Evolutionary conservation across 1,140 invertebrate genomes (phyloP), one percentile per base, ranked within the genome.

Genomic region (Himalopsyche phryganea): DNA sequence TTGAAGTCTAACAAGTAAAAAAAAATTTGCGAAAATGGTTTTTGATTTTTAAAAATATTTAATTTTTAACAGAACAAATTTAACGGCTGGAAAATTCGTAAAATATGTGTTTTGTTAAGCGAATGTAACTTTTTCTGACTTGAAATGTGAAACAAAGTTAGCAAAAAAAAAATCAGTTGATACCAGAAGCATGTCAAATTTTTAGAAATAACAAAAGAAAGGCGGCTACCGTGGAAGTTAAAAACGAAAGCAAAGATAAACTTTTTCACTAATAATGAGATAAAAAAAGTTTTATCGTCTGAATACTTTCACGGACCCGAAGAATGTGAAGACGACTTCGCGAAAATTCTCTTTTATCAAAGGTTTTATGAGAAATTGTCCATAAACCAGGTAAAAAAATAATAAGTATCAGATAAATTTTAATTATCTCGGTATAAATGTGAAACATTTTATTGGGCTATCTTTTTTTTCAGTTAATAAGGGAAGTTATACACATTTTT

Each of bases 311-410:
- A 40, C 38, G 15, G 23, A 9, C n/a, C n/a, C 38, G 15, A 40
- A 40, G 38, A 40, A 13, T 40, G n/a, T 32, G 35, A 33, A 36
- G 46, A 28, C 13, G 18, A 10, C n/a, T 58, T 47, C 33, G 55
- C 38, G 38, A 58, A 58, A 58, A 58, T 55, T 52, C 55, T 45
- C 58, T 63, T 63, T 63, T 58, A 55, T 54, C 40, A 55, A 28
- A 63, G 47, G 45, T 49, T 52, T 54, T 50, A 51, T 47, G 47
- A 42, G 45, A 58, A 58, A 42, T 52, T 48, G 50, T 42, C 41
- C 41, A 52, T 52, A 52, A 52, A 46, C 20, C 41, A 40, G 51
- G 23, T 17, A 57, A 56, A 56, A 45, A 40, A 28, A 9, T 5
- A 28, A 28, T 28, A 28, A 28, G 23, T 56, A 38, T 36, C 52